These are phyloP conservation scores for Drosophila ercepeae DNA, from an alignment of 1,140 invertebrate genomes.

Conservation along the genomic window DNA sequence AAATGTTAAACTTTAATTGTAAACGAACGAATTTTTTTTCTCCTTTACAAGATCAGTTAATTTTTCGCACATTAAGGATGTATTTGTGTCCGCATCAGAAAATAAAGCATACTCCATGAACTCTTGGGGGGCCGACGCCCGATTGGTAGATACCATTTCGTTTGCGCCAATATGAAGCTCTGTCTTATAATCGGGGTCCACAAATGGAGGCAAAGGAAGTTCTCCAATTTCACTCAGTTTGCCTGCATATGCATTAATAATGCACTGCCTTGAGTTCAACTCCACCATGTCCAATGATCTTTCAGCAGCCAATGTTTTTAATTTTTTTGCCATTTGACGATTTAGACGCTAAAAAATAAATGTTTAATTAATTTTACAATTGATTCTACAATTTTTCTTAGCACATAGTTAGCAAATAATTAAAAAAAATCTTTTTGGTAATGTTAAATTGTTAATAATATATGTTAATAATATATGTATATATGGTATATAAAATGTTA, in stretches of 20 bases:
- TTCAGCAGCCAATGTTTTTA: slow-evolving; percentile 47
- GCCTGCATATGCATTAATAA: slow-evolving; percentile 41
- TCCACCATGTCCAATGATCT: slow-evolving; percentile 53
- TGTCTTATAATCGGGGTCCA: not conserved
- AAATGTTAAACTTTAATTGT: too few relatives aligned
- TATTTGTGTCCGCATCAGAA: slow-evolving; percentile 36
- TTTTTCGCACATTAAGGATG: slow-evolving; percentile 31
- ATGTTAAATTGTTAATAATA: too few relatives aligned
- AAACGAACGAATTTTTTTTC: not conserved
- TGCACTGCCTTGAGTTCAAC: slow-evolving; percentile 39
- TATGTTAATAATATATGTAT: too few relatives aligned
- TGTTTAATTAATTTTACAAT: too few relatives aligned
- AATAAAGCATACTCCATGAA: slow-evolving; percentile 39
- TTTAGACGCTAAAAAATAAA: slow-evolving; percentile 34
- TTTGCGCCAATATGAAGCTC: not conserved
- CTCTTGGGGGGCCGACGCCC: not conserved
- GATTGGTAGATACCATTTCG: not conserved
- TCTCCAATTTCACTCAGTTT: slow-evolving; percentile 22
- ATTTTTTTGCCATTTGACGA: slow-evolving; percentile 49
- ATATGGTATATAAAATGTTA: too few relatives aligned
- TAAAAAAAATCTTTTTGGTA: too few relatives aligned
- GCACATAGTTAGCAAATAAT: too few relatives aligned
- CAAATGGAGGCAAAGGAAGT: not conserved
- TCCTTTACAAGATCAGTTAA: slow-evolving; percentile 1
- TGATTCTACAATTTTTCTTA: too few relatives aligned